Evolutionary conservation across 2,888 invertebrate genomes (phyloP).

Genomic region (Nomada fucata): DNA sequence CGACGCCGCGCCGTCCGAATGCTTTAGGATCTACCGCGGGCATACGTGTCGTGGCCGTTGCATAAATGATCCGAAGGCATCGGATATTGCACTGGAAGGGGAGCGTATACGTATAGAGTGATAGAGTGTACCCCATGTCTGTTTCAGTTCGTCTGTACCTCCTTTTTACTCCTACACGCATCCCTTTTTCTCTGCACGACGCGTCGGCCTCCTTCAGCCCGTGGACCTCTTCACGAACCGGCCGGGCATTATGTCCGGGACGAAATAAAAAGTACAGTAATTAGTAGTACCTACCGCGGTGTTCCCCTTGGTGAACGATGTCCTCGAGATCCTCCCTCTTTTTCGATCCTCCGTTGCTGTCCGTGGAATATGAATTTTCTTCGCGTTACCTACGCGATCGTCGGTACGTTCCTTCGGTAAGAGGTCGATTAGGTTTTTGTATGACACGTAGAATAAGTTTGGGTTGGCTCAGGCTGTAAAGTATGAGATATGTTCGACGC

Average conservation of each 20-base stretch:
- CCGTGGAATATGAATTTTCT: constrained; percentile 31
- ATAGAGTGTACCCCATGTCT: background rate
- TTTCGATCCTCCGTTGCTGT: constrained; percentile 16
- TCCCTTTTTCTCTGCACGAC: constrained; percentile 34
- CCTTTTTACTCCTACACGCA: constrained; percentile 50
- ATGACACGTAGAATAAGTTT: too few species aligned
- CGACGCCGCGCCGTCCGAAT: constrained; percentile 62
- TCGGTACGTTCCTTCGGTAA: too few species aligned
- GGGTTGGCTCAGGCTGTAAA: too few species aligned
- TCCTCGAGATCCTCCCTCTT: constrained; percentile 48
- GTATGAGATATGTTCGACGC: too few species aligned
- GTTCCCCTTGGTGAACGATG: constrained; percentile 59
- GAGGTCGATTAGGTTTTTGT: background rate
- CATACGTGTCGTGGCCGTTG: constrained; percentile 27
- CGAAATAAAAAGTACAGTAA: constrained; percentile 71
- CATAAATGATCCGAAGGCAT: constrained; percentile 54
- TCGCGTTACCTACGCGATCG: background rate
- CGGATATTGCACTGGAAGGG: constrained; percentile 44
- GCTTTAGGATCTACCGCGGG: constrained; percentile 49
- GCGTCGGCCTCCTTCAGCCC: background rate
- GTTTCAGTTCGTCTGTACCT: constrained; percentile 17
- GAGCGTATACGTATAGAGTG: background rate
- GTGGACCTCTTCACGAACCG: constrained; percentile 16
- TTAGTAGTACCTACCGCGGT: constrained; percentile 73
- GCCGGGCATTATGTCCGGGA: constrained; percentile 56